Evolutionary conservation across 2,113 vertebrate genomes (phyloP).

Genomic region (Amphiprion percula): DNA sequence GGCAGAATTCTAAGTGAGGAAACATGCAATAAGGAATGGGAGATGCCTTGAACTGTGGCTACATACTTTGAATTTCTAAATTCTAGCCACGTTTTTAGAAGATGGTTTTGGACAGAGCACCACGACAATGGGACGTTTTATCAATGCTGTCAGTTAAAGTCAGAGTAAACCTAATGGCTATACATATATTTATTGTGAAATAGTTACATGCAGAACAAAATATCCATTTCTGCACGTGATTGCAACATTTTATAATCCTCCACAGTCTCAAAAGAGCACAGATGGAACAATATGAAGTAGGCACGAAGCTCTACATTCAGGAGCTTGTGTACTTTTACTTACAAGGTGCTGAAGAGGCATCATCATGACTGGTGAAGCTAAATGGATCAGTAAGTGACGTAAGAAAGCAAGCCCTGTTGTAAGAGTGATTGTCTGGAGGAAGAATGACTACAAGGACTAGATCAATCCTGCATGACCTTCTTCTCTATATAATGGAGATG

Average conservation of each 20-base stretch:
- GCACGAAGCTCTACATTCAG: slow-evolving; percentile 12
- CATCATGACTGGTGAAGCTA: slow-evolving; percentile 42
- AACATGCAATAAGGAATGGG: neutral
- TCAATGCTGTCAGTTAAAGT: too few species aligned
- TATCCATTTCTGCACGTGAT: slow-evolving; percentile 3
- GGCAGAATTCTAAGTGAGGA: slow-evolving; percentile 8
- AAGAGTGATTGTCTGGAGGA: slow-evolving; percentile 28
- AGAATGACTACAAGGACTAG: slow-evolving; percentile 20
- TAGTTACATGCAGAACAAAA: neutral
- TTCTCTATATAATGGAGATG: slow-evolving; percentile 21
- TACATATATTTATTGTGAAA: neutral
- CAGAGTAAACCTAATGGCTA: neutral
- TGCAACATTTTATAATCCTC: neutral
- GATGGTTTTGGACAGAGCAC: too few species aligned
- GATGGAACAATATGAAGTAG: neutral
- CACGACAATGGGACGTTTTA: too few species aligned
- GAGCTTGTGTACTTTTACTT: slow-evolving; percentile 14
- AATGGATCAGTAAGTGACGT: slow-evolving; percentile 47
- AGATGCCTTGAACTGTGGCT: too few species aligned
- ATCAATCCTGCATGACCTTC: slow-evolving; percentile 26
- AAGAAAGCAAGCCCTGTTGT: slow-evolving; percentile 23
- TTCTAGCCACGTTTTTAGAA: too few species aligned
- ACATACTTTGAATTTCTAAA: too few species aligned
- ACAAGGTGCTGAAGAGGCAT: slow-evolving; percentile 30
- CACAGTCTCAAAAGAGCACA: neutral